Percentiles rank a stretch among this genome's conserved stretches.
These are phyloP conservation scores for Dermochelys coriacea DNA, from an alignment of 2,797 vertebrate genomes.

Conservation along the genomic window DNA sequence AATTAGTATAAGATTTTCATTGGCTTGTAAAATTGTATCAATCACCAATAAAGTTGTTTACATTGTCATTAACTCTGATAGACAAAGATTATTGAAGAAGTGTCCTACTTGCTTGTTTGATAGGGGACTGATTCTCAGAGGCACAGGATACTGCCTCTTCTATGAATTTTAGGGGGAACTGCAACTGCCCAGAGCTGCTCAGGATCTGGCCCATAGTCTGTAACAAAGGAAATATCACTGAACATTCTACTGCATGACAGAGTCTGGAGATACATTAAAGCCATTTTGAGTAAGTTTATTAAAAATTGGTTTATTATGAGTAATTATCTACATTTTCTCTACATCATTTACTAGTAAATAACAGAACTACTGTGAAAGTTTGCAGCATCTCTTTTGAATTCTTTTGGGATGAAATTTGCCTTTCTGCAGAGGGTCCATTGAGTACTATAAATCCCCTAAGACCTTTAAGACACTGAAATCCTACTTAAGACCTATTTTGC, in stretches of 20 bases:
- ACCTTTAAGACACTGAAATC: background rate
- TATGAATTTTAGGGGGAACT: background rate
- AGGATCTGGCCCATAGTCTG: background rate
- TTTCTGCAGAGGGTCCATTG: background rate
- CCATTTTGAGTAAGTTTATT: background rate
- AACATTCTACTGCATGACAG: background rate
- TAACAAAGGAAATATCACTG: background rate
- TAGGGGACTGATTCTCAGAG: background rate
- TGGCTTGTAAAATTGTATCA: conserved; percentile 4
- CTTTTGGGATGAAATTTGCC: background rate
- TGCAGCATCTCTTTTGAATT: background rate
- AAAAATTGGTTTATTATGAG: background rate
- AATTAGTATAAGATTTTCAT: background rate
- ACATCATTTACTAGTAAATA: background rate
- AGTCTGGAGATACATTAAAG: background rate
- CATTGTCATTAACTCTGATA: background rate
- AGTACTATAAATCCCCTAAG: background rate
- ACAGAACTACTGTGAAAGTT: background rate
- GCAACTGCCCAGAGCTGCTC: background rate
- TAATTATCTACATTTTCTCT: background rate
- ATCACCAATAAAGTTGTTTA: background rate
- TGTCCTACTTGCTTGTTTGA: background rate
- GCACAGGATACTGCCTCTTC: background rate
- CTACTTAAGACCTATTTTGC: background rate
- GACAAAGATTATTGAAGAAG: background rate